Evolutionary conservation across 1,140 invertebrate species (phyloP).

Genomic region (Mizuhopecten yessoensis): DNA sequence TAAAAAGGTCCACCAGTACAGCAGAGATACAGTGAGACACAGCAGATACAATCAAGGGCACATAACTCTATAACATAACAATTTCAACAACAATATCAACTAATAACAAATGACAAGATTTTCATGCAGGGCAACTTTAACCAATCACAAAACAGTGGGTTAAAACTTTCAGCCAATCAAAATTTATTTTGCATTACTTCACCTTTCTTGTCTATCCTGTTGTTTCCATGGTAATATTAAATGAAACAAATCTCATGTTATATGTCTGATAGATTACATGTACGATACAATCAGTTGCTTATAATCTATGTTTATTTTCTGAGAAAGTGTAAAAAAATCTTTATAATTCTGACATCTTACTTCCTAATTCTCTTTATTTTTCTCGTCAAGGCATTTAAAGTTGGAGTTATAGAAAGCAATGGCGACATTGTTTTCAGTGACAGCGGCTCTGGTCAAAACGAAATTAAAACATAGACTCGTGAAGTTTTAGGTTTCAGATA

Average conservation of each 20-base stretch:
- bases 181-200: slow-evolving; percentile 45
- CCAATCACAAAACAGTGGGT: slow-evolving; percentile 30
- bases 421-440: too few relatives aligned
- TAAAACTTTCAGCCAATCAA: neutral
- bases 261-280: neutral
- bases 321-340: too few relatives aligned
- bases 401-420: too few relatives aligned
- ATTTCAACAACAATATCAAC: slow-evolving; percentile 40
- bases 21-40: neutral
- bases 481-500: too few relatives aligned
- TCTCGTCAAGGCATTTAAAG: too few relatives aligned
- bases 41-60: neutral
- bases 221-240: slow-evolving; percentile 60
- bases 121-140: slow-evolving; percentile 43
- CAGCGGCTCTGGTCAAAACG: too few relatives aligned
- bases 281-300: too few relatives aligned
- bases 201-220: slow-evolving; percentile 68
- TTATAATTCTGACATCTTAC: too few relatives aligned
- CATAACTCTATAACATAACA: slow-evolving; percentile 9
- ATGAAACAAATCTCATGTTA: slow-evolving; percentile 49
- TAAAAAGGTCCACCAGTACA: neutral
- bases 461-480: too few relatives aligned
- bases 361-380: too few relatives aligned
- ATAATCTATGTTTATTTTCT: too few relatives aligned
- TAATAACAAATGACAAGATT: slow-evolving; percentile 42